phyloP scores from a whole-genome alignment of 2,113 vertebrate genomes.

The Labeo catla region DNA sequence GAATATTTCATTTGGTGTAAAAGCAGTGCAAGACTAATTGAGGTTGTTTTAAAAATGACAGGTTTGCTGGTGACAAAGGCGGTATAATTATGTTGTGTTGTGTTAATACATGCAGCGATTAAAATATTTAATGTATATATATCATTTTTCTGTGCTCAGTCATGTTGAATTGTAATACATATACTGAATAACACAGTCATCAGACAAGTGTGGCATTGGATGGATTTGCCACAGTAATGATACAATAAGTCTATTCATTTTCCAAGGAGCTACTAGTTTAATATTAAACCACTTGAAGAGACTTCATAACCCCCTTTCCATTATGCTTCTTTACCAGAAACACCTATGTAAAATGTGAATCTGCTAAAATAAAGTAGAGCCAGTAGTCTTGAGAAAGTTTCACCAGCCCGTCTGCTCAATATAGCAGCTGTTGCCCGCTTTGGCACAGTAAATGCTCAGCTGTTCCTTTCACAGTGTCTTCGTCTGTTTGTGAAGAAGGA shows the following conservation, averaged over 20 bases:
- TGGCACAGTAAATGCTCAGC: slow-evolving; percentile 41
- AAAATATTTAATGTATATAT: neutral
- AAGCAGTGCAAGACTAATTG: neutral
- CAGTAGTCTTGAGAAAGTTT: slow-evolving; percentile 16
- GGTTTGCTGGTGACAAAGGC: neutral
- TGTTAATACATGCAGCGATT: neutral
- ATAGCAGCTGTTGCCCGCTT: slow-evolving; percentile 26
- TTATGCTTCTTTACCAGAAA: neutral
- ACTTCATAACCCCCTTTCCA: neutral
- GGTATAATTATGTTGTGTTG: neutral
- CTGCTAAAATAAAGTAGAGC: neutral
- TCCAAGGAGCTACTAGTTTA: neutral
- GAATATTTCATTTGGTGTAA: neutral
- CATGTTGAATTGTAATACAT: neutral
- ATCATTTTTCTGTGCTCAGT: neutral
- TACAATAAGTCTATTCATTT: neutral
- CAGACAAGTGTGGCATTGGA: neutral
- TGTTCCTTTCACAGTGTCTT: slow-evolving; percentile 32
- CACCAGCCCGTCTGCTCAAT: neutral
- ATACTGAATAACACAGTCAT: neutral
- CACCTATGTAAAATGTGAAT: neutral
- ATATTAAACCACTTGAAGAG: neutral
- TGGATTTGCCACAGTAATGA: neutral
- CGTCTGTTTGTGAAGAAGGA: neutral
- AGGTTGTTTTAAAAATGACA: neutral